Evolutionary conservation across 2,113 vertebrate genomes (phyloP), one percentile per base, ranked within the genome.

Genomic region (Scolopax mira): DNA sequence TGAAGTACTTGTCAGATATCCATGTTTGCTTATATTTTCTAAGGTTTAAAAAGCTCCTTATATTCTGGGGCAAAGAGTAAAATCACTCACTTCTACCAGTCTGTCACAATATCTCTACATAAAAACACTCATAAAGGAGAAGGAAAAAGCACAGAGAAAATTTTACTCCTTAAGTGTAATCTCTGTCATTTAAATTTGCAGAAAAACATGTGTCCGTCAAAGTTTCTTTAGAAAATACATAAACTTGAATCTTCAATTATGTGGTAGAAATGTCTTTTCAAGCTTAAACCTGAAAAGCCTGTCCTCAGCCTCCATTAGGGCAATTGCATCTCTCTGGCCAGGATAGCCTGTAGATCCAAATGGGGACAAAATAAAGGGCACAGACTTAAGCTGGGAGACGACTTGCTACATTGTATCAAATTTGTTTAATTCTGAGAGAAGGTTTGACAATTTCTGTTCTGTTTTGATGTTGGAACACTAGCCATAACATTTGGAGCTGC

Each of bases 341-440:
- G 27, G 23, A 39, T 0, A 70, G 18, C 28, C 44, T 48, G 33
- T 11, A 62, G 18, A 41, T 28, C 5, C 0, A 2, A 37, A 49
- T 4, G 25, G 21, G 35, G 14, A 65, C 12, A 60, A 84, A 95
- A 83, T 1, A 71, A 72, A 60, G 18, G 7, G 48, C 30, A 31
- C 1, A 52, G 57, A 31, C 7, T 28, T 52, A 25, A 0, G 4
- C 55, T 30, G 7, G 21, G 25, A 35, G 41, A 27, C 30, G 49
- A 61, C 16, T 58, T 62, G 19, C 9, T 82, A 44, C 4, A 5
- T 24, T 52, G 12, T 35, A 23, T 60, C 31, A 58, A 70, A 44
- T 0, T 7, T 19, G 55, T 49, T 89, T 81, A 24, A 64, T 52
- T 55, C 7, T 23, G 17, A 80, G 17, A 64, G 42, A 58, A 79